phyloP scores from a whole-genome alignment of 2,888 invertebrate genomes.

The Pristionchus maxplancki region DNA sequence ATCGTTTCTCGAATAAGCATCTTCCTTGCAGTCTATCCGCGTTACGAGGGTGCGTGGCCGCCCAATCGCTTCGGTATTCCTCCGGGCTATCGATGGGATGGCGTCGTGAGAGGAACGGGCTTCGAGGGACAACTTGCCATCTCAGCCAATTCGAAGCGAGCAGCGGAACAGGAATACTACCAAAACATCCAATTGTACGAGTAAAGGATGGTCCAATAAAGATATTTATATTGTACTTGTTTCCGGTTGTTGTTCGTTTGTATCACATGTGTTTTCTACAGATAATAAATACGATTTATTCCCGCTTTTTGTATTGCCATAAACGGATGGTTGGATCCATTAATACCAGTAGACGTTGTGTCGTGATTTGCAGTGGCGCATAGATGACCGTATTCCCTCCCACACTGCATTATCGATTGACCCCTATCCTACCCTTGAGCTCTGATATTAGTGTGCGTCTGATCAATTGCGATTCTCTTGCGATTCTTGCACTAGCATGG shows the following conservation, averaged over 20 bases:
- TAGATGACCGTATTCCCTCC: too few species aligned
- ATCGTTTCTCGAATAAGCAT: too few species aligned
- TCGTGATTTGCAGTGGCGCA: not conserved
- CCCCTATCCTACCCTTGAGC: too few species aligned
- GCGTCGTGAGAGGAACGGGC: slow-evolving; percentile 85
- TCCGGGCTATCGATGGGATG: slow-evolving; percentile 98
- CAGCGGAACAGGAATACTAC: slow-evolving; percentile 69
- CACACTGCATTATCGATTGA: too few species aligned
- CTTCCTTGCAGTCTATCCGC: slow-evolving; percentile 77
- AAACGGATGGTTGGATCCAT: not conserved
- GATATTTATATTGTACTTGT: not conserved
- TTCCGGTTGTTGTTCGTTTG: not conserved
- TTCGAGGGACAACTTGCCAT: slow-evolving; percentile 88
- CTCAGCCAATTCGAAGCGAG: slow-evolving; percentile 63
- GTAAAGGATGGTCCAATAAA: not conserved
- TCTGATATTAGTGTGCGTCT: too few species aligned
- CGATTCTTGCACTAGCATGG: too few species aligned
- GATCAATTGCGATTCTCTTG: too few species aligned
- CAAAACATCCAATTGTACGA: slow-evolving; percentile 62
- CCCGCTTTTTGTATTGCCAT: not conserved
- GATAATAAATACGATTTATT: not conserved
- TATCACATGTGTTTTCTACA: not conserved
- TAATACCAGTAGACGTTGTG: not conserved
- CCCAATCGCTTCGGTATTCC: slow-evolving; percentile 93
- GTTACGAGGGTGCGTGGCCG: slow-evolving; percentile 86